Conservation (phyloP, 2,888 invertebrate species). For the Folsomia manolachei region DNA sequence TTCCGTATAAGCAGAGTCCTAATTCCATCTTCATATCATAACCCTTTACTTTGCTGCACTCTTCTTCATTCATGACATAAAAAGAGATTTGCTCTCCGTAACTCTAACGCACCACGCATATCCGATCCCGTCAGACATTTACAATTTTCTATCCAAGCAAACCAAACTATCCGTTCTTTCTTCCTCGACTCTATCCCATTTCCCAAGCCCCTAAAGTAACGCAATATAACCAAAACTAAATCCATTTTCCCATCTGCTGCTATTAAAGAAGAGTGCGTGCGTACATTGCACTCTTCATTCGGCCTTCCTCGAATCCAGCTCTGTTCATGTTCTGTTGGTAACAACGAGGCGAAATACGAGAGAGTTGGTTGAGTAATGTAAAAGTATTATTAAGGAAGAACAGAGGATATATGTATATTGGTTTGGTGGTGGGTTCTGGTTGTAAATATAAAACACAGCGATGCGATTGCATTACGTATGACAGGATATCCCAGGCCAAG, state of each 20-base stretch:
- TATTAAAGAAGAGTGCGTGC: constrained; percentile 10
- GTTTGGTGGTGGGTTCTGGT: too few relatives aligned
- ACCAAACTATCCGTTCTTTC: background rate
- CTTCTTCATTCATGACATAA: background rate
- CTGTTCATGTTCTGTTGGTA: too few relatives aligned
- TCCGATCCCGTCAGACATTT: background rate
- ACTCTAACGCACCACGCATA: background rate
- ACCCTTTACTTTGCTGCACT: background rate
- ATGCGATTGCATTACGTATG: too few relatives aligned
- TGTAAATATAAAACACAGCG: too few relatives aligned
- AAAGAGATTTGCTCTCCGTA: background rate
- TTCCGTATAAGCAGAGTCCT: background rate
- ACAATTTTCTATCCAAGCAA: background rate
- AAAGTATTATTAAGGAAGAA: too few relatives aligned
- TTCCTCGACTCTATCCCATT: background rate
- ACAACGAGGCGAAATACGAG: too few relatives aligned
- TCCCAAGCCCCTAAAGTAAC: background rate
- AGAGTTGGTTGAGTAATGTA: too few relatives aligned
- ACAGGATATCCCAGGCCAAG: too few relatives aligned
- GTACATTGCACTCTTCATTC: constrained; percentile 17
- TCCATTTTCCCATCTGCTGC: background rate
- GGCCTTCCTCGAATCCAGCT: constrained; percentile 13
- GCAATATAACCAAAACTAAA: too few relatives aligned
- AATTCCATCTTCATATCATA: background rate
- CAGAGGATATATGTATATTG: too few relatives aligned